A percentile compares a stretch with the other conserved stretches of the same genome.
Evolutionary conservation across 2,888 invertebrate genomes (phyloP).

Genomic region (Crossocerus cetratus): DNA sequence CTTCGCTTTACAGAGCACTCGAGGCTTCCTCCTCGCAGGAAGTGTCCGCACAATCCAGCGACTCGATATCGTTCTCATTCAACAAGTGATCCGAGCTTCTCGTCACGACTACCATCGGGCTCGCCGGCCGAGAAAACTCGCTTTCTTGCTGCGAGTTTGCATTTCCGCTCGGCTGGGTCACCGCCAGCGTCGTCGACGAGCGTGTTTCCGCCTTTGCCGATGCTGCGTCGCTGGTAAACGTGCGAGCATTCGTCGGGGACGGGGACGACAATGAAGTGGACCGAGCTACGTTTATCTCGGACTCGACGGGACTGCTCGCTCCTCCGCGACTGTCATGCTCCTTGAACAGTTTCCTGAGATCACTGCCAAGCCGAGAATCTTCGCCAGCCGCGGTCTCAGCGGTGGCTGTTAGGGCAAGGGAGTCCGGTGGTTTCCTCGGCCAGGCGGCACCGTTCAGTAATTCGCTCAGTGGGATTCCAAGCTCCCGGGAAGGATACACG

Average conservation of each 20-base stretch:
- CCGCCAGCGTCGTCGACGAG: constrained; percentile 2
- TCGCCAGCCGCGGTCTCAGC: constrained; percentile 59
- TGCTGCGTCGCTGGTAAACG: constrained; percentile 14
- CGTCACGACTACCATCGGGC: constrained; percentile 44
- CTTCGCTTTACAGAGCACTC: constrained; percentile 26
- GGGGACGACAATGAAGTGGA: constrained; percentile 46
- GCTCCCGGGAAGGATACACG: constrained; percentile 75
- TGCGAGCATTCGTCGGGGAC: constrained; percentile 45
- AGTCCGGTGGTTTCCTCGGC: constrained; percentile 60
- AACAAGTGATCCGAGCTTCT: constrained; percentile 1
- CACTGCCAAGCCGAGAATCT: constrained; percentile 58
- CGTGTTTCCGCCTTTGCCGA: constrained; percentile 15
- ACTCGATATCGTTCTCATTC: constrained; percentile 15
- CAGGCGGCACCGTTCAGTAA: constrained; percentile 60
- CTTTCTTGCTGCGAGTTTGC: constrained; percentile 29
- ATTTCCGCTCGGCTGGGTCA: constrained; percentile 14
- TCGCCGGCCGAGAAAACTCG: constrained; percentile 43
- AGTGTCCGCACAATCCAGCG: neutral
- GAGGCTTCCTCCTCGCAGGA: constrained; percentile 20
- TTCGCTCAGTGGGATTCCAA: constrained; percentile 74
- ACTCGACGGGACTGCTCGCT: constrained; percentile 35
- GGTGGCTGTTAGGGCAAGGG: constrained; percentile 52
- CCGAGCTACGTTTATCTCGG: constrained; percentile 35
- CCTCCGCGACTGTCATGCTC: constrained; percentile 44
- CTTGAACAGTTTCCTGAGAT: constrained; percentile 58